Conservation (phyloP, 2,113 vertebrate genomes). For the Megaceryle torquata region DNA sequence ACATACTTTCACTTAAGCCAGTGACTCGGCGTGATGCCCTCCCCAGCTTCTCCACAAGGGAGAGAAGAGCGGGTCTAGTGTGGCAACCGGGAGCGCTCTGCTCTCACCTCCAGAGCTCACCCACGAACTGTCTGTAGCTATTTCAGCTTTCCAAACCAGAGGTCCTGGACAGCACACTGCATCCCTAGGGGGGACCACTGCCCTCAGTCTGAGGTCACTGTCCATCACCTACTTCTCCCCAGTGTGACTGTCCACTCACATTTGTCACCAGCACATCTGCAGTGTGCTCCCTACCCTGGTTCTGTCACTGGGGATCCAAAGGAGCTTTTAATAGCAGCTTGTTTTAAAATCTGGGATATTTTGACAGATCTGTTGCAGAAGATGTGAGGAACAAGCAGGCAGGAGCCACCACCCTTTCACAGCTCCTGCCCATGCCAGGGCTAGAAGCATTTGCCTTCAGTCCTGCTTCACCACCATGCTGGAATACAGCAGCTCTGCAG, state of each 20-base stretch:
- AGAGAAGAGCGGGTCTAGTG: rapidly evolving
- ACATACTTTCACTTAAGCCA: rapidly evolving
- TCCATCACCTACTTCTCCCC: background rate
- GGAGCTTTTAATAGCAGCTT: slow-evolving; percentile 1
- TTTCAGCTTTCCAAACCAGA: background rate
- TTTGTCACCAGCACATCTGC: background rate
- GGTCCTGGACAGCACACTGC: background rate
- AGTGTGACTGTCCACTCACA: rapidly evolving
- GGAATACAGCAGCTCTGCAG: background rate
- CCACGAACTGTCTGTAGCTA: background rate
- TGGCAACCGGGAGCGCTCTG: background rate
- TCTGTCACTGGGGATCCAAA: background rate
- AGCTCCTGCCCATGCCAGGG: background rate
- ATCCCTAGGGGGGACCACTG: background rate
- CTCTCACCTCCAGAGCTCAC: background rate
- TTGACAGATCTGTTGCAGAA: background rate
- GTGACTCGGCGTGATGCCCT: rapidly evolving
- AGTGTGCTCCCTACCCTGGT: background rate
- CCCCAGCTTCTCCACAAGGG: rapidly evolving
- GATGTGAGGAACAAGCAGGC: background rate
- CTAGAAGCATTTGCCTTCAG: background rate
- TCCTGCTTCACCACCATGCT: background rate
- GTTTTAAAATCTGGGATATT: background rate
- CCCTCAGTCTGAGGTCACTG: background rate
- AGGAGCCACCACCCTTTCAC: background rate